These are phyloP conservation scores for Platorchestia sp. DNA, from an alignment of 1,140 invertebrate genomes.

Conservation along the genomic window DNA sequence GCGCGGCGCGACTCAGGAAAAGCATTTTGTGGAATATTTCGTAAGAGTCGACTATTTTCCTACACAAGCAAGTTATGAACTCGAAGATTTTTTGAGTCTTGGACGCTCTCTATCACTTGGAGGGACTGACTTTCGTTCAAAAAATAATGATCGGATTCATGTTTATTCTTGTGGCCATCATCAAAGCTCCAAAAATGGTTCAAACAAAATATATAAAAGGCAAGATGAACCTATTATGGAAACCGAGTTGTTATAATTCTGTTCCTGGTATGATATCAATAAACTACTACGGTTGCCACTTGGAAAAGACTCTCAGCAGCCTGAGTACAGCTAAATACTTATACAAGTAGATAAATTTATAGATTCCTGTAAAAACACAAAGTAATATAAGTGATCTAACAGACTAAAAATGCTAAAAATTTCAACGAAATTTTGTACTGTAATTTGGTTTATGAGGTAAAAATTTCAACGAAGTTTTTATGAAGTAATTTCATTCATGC, in stretches of 20 bases:
- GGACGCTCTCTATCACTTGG: background rate
- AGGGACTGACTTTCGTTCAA: background rate
- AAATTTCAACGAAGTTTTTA: background rate
- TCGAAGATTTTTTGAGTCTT: background rate
- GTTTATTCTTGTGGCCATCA: background rate
- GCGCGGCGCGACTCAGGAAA: background rate
- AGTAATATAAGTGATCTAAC: background rate
- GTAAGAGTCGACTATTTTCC: background rate
- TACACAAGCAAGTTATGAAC: background rate
- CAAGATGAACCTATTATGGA: background rate
- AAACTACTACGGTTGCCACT: background rate
- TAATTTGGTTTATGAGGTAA: background rate
- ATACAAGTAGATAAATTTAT: background rate
- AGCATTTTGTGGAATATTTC: background rate
- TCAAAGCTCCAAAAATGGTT: background rate
- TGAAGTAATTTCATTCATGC: background rate
- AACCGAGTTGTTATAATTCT: background rate
- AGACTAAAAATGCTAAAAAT: background rate
- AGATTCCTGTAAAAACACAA: background rate
- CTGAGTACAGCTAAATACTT: background rate
- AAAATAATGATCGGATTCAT: background rate
- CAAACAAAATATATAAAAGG: background rate
- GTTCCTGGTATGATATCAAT: background rate
- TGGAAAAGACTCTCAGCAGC: background rate
- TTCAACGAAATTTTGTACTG: background rate